A percentile compares a stretch with the other conserved stretches of the same genome.
Evolutionary conservation across 2,797 vertebrate species (phyloP).

Genomic region (Mus spretus): DNA sequence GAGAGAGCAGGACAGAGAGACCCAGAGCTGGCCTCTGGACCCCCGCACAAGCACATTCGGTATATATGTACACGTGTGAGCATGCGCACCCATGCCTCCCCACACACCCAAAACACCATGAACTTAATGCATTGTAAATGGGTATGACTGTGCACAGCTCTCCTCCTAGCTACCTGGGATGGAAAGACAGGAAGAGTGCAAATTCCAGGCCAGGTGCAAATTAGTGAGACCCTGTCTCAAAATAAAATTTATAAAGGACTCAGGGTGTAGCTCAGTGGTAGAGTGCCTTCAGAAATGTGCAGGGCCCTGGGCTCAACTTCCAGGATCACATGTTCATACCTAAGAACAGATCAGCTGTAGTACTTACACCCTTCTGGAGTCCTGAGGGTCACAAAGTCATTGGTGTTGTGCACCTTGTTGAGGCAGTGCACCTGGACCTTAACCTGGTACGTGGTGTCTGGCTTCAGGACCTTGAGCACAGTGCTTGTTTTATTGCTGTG

Average conservation of each 20-base stretch:
- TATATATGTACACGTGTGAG: not conserved
- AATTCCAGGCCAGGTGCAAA: not conserved
- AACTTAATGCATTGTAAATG: not conserved
- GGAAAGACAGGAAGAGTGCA: not conserved
- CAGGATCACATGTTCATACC: not conserved
- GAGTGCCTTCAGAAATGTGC: not conserved
- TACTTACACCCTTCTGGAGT: slow-evolving; percentile 97
- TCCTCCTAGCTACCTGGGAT: too few species aligned
- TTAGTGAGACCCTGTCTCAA: not conserved
- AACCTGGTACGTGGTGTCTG: slow-evolving; percentile 96
- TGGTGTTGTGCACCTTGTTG: slow-evolving; percentile 94
- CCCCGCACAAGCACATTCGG: not conserved
- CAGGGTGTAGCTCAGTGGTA: not conserved
- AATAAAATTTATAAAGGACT: not conserved
- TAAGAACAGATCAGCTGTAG: too few species aligned
- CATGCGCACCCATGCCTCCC: not conserved
- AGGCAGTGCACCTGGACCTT: slow-evolving; percentile 98
- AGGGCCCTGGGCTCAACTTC: not conserved
- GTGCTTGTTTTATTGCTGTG: slow-evolving; percentile 96
- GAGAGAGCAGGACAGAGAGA: not conserved
- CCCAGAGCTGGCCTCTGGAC: not conserved
- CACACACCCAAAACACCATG: not conserved
- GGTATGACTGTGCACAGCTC: not conserved
- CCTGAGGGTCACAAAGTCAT: slow-evolving; percentile 94
- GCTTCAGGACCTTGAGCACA: slow-evolving; percentile 94